These are phyloP conservation scores for Amblyraja radiata DNA, from an alignment of 2,797 vertebrate genomes.

Conservation along the genomic window DNA sequence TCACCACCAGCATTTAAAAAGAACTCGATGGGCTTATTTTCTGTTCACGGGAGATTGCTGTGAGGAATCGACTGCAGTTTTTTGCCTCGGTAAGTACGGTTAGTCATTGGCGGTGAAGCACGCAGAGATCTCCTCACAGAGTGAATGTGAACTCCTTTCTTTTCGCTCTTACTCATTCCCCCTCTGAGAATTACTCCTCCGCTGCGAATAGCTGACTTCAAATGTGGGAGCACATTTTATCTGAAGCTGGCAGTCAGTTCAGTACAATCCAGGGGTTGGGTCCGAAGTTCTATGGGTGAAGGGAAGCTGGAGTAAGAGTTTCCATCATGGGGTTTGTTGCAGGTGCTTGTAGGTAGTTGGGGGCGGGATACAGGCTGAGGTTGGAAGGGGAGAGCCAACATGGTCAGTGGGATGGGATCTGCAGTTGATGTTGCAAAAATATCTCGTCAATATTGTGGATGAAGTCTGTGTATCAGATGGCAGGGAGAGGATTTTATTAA, in stretches of 20 bases:
- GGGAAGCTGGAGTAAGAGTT: too few species aligned
- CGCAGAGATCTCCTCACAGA: neutral
- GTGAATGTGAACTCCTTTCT: neutral
- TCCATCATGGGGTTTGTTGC: too few species aligned
- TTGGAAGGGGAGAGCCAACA: too few species aligned
- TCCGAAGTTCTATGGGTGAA: too few species aligned
- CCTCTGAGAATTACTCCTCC: too few species aligned
- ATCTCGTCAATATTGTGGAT: neutral
- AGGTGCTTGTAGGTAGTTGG: too few species aligned
- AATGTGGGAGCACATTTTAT: neutral
- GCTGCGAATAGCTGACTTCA: neutral
- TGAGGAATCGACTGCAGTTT: neutral
- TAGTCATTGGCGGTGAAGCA: neutral
- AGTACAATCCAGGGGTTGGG: too few species aligned
- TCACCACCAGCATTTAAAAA: neutral
- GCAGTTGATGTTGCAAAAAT: too few species aligned
- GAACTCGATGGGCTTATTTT: neutral
- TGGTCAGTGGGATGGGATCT: too few species aligned
- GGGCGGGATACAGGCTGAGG: too few species aligned
- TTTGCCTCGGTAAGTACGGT: neutral
- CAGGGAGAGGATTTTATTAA: neutral
- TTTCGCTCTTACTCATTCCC: neutral
- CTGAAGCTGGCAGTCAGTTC: neutral
- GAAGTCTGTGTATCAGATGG: neutral
- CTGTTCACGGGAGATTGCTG: neutral